These are phyloP conservation scores for Tenthredo livida DNA, from an alignment of 2,888 invertebrate genomes.

Conservation along the genomic window DNA sequence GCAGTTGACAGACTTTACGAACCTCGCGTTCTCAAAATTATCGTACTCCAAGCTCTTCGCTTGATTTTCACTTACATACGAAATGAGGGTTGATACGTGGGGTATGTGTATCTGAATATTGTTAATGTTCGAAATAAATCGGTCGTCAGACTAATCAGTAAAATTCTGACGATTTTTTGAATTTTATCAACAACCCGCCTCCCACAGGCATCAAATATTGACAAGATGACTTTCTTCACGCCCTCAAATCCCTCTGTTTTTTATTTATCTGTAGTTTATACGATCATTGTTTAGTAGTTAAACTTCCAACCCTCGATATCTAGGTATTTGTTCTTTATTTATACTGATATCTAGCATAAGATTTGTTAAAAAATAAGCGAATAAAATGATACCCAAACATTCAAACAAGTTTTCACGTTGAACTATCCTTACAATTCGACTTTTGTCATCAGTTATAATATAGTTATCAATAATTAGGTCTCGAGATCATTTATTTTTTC, in stretches of 20 bases:
- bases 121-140: not conserved
- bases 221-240: not conserved
- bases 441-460: not conserved
- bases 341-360: not conserved
- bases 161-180: not conserved
- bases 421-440: not conserved
- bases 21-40: slow-evolving; percentile 79
- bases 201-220: not conserved
- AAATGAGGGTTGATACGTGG: not conserved
- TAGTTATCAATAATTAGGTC: not conserved
- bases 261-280: not conserved
- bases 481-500: not conserved
- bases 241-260: not conserved
- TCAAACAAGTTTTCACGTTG: not conserved
- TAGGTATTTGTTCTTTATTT: not conserved
- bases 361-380: not conserved
- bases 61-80: slow-evolving; percentile 53
- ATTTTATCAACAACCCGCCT: not conserved
- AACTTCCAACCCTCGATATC: not conserved
- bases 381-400: not conserved
- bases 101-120: not conserved
- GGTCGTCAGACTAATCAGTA: not conserved
- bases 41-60: slow-evolving; percentile 72
- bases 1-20: slow-evolving; percentile 79
- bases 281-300: not conserved